Evolutionary conservation across 2,113 vertebrate species (phyloP).

Genomic region (Sinocyclocheilus maitianheensis): DNA sequence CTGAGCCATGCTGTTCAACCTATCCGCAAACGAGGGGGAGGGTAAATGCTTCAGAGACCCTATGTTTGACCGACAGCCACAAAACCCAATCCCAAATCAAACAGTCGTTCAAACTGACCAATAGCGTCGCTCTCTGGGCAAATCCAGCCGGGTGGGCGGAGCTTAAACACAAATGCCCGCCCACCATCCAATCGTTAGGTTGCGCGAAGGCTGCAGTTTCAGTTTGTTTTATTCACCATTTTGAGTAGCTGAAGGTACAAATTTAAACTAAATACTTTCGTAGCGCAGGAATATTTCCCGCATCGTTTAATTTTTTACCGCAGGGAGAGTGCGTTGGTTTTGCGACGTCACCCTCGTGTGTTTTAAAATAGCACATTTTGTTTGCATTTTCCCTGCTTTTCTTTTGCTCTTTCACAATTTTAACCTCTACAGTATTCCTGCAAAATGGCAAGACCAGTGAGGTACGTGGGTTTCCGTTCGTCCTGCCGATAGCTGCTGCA

Average conservation of each 20-base stretch:
- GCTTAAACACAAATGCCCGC: constrained; percentile 56
- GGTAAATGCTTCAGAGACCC: constrained; percentile 54
- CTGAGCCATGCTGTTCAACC: constrained; percentile 72
- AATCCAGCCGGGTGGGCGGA: constrained; percentile 58
- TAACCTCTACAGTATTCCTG: constrained; percentile 78
- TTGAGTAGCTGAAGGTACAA: constrained; percentile 79
- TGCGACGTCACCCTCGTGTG: constrained; percentile 65
- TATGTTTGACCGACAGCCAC: constrained; percentile 51
- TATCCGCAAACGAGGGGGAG: constrained; percentile 67
- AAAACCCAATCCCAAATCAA: constrained; percentile 39
- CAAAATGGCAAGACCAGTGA: constrained; percentile 83
- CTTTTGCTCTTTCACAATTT: constrained; percentile 67
- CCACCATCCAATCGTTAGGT: constrained; percentile 70
- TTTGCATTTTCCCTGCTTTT: constrained; percentile 59
- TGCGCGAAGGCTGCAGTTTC: constrained; percentile 81
- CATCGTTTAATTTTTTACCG: constrained; percentile 66
- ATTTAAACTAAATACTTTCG: constrained; percentile 71
- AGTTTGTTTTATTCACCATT: constrained; percentile 88
- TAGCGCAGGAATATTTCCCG: constrained; percentile 57
- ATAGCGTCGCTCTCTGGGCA: constrained; percentile 39
- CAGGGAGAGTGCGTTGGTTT: constrained; percentile 65
- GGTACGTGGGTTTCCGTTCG: constrained; percentile 74
- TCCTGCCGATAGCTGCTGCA: constrained; percentile 58
- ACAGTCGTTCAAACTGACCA: constrained; percentile 69
- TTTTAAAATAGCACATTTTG: constrained; percentile 70